Evolutionary conservation across 2,113 vertebrate species (phyloP).

Genomic region (Malurus melanocephalus): DNA sequence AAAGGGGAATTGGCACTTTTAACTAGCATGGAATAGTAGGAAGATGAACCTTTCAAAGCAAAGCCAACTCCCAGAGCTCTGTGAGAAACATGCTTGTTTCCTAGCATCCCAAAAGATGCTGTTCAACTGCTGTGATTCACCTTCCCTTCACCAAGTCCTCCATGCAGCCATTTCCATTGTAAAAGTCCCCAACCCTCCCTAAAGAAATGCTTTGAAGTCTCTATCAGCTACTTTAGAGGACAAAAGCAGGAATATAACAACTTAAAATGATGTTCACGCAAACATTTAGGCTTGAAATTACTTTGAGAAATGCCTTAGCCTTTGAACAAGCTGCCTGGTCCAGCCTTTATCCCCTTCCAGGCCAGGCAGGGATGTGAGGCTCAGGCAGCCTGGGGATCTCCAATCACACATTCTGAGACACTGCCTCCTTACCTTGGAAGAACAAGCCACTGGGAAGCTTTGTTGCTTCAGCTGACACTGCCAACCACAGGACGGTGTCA

Average conservation of each 20-base stretch:
- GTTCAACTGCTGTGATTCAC: not conserved
- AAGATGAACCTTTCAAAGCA: not conserved
- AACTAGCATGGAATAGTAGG: not conserved
- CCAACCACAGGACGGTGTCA: slow-evolving; percentile 78
- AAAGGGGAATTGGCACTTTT: not conserved
- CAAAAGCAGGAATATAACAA: not conserved
- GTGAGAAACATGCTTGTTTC: not conserved
- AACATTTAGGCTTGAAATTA: not conserved
- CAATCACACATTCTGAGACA: rapidly evolving
- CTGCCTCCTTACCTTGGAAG: slow-evolving; percentile 76
- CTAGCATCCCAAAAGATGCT: not conserved
- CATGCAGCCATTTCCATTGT: not conserved
- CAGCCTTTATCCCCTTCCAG: not conserved
- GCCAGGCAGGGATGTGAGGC: not conserved
- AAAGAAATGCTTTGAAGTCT: not conserved
- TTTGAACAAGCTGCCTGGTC: not conserved
- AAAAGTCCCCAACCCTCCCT: not conserved
- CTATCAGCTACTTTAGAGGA: not conserved
- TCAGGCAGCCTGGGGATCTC: not conserved
- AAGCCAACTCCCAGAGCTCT: not conserved
- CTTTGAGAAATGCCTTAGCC: not conserved
- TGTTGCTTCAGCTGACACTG: slow-evolving; percentile 46
- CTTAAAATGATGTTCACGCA: not conserved
- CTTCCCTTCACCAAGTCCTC: not conserved
- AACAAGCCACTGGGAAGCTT: slow-evolving; percentile 73